Evolutionary conservation across 2,113 vertebrate species (phyloP), one percentile per base, ranked within the genome.

Genomic region (Alouatta palliata): DNA sequence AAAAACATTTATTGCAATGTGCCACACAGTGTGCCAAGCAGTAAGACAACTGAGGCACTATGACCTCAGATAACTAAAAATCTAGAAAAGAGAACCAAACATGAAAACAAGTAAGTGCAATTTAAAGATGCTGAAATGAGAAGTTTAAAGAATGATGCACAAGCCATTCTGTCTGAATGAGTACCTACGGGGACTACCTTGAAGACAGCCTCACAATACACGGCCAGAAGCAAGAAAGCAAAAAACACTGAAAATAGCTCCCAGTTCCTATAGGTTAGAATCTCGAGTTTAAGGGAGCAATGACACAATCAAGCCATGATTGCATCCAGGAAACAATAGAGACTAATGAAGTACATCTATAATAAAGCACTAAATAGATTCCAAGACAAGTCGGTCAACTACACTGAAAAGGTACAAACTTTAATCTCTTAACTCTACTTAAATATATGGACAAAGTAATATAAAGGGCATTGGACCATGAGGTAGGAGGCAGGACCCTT

Each of bases 31-130:
- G 14, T 37, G 32, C 21, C 66, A 10, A 87, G 43, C 66, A 35
- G 17, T 75, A 80, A 54, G 32, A 81, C 86, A 94, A 54, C 75
- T 56, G 47, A 87, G 45, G 49, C 40, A 81, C 37, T 52, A 17
- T 49, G 23, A 21, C 27, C 40, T 54, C 82, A 81, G 61, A 43
- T 58, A 71, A 79, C 27, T 25, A 70, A 89, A 37, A 89, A 20
- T 84, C 40, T 49, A 89, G n/a, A 52, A 73, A 27, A 80, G 52
- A 68, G 87, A 96, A 94, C 1, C 6, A 85, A 93, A 43, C 75
- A 81, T 45, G 61, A 76, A 61, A 45, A 49, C 20, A 91, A 81
- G 14, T 43, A 32, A 79, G 21, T 71, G 10, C 9, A 45, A 94
- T 45, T 71, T 79, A 40, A 86, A 66, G 54, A 17, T 73, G 21